A percentile compares a stretch with the other conserved stretches of the same genome.
These are phyloP conservation scores for Eucera pruinosa DNA, from an alignment of 2,888 invertebrate genomes.

Conservation along the genomic window DNA sequence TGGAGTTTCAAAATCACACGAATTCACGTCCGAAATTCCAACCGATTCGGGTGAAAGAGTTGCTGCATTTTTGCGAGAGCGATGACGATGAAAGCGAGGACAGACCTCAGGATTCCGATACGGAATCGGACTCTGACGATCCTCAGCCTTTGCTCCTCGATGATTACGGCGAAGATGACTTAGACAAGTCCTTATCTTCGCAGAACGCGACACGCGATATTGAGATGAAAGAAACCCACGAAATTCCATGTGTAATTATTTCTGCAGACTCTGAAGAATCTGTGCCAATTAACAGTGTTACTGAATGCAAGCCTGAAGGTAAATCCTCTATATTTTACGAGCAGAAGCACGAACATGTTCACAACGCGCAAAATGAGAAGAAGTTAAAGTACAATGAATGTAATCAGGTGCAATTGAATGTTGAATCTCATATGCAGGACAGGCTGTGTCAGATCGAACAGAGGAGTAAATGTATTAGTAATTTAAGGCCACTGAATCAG, in stretches of 20 bases:
- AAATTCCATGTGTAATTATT: not conserved
- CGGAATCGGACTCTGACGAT: conserved; percentile 71
- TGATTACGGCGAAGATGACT: conserved; percentile 30
- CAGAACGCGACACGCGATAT: not conserved
- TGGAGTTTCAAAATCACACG: conserved; percentile 34
- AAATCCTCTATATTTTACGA: not conserved
- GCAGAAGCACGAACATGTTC: conserved; percentile 3
- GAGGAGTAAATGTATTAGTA: conserved; percentile 6
- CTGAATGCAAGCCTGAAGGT: conserved; percentile 2
- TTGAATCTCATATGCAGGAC: conserved; percentile 13
- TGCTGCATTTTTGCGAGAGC: conserved; percentile 70
- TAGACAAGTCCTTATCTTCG: conserved; percentile 8
- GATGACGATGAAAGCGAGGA: conserved; percentile 77
- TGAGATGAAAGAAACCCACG: not conserved
- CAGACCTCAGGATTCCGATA: conserved; percentile 56
- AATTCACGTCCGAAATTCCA: conserved; percentile 65
- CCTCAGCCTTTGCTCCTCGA: conserved; percentile 48
- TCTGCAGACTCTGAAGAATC: conserved; percentile 3
- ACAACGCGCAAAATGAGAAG: not conserved
- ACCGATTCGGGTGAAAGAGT: conserved; percentile 77
- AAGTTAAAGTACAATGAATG: conserved; percentile 5
- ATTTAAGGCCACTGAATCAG: not conserved
- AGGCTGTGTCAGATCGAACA: conserved; percentile 10
- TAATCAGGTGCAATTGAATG: conserved; percentile 20
- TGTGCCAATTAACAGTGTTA: not conserved